Evolutionary conservation across 2,113 vertebrate genomes (phyloP).

Genomic region (Alaudala cheleensis): DNA sequence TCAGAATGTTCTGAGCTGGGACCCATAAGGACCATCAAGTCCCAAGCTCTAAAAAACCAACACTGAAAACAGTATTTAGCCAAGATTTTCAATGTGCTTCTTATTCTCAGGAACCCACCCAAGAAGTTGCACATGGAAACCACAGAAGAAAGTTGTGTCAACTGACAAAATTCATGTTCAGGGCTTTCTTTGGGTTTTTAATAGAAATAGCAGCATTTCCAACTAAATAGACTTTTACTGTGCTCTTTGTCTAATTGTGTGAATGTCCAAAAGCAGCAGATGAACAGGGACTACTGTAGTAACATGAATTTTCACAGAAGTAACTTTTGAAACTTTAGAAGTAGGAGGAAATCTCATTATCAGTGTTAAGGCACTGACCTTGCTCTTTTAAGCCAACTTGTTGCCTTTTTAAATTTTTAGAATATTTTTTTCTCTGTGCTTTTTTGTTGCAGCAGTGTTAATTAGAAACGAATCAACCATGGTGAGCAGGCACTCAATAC

Average conservation of each 20-base stretch:
- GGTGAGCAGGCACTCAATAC: background rate
- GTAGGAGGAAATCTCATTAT: background rate
- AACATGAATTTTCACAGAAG: background rate
- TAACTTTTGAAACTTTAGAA: background rate
- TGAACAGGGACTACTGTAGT: background rate
- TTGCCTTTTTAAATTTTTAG: background rate
- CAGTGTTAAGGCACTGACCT: background rate
- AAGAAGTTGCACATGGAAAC: background rate
- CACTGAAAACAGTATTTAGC: background rate
- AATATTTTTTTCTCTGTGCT: background rate
- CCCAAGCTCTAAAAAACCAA: background rate
- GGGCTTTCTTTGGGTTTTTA: background rate
- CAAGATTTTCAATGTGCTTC: background rate
- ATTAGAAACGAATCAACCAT: slow-evolving; percentile 45
- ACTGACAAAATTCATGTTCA: background rate
- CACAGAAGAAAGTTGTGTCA: background rate
- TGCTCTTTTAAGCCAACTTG: background rate
- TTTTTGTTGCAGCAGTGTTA: slow-evolving; percentile 6
- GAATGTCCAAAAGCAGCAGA: background rate
- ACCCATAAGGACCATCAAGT: background rate
- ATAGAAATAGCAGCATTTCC: background rate
- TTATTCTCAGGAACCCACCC: background rate
- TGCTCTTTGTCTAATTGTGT: background rate
- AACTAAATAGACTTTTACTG: background rate
- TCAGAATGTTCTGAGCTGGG: background rate